Evolutionary conservation across 2,888 invertebrate genomes (phyloP).

Genomic region (Thymelicus acteon): DNA sequence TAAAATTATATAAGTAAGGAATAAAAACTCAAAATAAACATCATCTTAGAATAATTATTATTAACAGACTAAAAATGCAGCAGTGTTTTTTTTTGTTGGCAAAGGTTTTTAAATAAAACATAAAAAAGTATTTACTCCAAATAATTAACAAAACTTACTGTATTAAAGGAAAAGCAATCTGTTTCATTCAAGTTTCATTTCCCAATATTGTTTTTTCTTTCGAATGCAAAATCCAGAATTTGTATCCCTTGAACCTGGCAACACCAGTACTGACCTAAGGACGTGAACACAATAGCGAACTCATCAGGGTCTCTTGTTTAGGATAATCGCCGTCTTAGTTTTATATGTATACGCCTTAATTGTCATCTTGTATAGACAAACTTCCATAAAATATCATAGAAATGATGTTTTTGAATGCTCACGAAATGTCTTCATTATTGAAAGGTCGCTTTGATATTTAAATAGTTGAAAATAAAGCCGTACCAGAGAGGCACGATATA

Average conservation of each 20-base stretch:
- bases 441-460: constrained; percentile 9
- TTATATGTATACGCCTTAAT: constrained; percentile 61
- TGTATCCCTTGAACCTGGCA: background rate
- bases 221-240: constrained; percentile 4
- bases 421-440: constrained; percentile 11
- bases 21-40: no score
- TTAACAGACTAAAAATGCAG: no score
- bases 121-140: background rate
- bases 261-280: constrained; percentile 63
- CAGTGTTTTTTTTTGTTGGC: no score
- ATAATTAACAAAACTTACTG: background rate
- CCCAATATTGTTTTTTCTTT: no score
- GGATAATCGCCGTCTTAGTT: constrained; percentile 57
- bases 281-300: constrained; percentile 63
- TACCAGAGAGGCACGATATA: constrained; percentile 7
- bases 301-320: constrained; percentile 80
- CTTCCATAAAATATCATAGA: constrained; percentile 3
- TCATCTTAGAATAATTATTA: no score
- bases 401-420: constrained; percentile 7
- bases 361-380: constrained; percentile 47
- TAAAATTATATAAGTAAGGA: no score
- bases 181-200: no score
- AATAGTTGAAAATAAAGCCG: background rate
- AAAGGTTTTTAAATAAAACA: no score
- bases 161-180: no score